Base-by-base conservation (phyloP, 2,888 invertebrate species). In the Blomia tropicalis region DNA sequence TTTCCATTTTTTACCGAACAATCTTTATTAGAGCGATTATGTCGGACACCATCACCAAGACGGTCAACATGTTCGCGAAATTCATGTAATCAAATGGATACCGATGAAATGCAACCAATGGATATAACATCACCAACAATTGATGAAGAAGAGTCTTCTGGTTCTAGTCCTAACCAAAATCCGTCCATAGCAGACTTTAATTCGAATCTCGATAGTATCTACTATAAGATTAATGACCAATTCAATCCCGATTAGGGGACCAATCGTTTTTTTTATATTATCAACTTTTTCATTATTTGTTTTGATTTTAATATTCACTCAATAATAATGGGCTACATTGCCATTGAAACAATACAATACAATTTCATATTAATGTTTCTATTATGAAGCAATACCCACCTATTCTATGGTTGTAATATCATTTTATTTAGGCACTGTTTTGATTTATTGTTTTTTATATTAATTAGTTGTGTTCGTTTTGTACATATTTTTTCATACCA, bases 11-110 rank as follows among this genome's bases (percentile, higher is more conserved):
- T 69, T 59, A 66, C 68, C 32, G 69, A 68, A 59, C 66, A 68
- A 62, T 65, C 67, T 43, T 58, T 69, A n/a, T 62, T 67, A 19
- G 69, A 69, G 59, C 62, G 68, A 59, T 66, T 69, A 19, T 69
- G 68, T 63, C 66, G 66, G 60, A 69, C 68, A 19, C 68, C 69
- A 53, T 69, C 69, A 59, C 69, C 69, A 64, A 65, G 68, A 62
- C 68, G 56, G 23, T 32, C 31, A 31, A 27, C 14, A 11, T 47
- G 51, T 27, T 56, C 56, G n/a, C 56, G 56, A n/a, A 56, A 56
- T 36, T 56, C 56, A n/a, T 51, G 29, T 23, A 43, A 27, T 32
- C 44, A 62, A 17, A 58, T 58, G 4, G 58, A 58, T 29, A 60
- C 63, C 31, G 17, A 36, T 30, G 23, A 36, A 14, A 29, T 43